A percentile compares a stretch with the other conserved stretches of the same genome.
These are phyloP conservation scores for Callithrix jacchus DNA, from an alignment of 2,113 vertebrate genomes.

Conservation along the genomic window DNA sequence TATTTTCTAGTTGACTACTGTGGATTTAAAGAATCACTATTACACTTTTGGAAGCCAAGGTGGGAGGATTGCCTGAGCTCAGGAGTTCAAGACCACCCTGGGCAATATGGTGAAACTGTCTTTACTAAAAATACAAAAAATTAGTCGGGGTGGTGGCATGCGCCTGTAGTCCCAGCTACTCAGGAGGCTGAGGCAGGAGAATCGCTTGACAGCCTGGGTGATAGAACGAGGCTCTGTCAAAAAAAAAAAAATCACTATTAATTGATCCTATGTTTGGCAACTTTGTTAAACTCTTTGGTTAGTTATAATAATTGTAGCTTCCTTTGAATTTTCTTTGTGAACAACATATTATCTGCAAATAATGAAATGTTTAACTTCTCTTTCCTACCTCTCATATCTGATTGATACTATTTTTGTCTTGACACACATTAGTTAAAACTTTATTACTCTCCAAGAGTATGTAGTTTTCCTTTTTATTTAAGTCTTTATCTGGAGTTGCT, in stretches of 20 bases:
- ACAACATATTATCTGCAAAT: neutral
- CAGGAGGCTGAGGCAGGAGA: no score
- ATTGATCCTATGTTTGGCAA: neutral
- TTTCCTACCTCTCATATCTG: neutral
- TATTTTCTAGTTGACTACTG: neutral
- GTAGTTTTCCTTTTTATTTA: neutral
- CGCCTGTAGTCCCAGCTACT: no score
- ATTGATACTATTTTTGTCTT: neutral
- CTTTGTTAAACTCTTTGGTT: neutral
- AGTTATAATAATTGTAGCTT: neutral
- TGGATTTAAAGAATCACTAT: neutral
- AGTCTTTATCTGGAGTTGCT: neutral
- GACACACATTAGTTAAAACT: neutral
- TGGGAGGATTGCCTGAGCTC: no score
- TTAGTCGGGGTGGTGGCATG: no score
- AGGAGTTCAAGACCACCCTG: no score
- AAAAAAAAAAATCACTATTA: neutral
- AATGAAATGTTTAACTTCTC: neutral
- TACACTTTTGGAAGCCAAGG: no score
- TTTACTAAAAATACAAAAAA: no score
- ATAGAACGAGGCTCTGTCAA: no score
- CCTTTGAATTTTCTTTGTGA: constrained; percentile 1
- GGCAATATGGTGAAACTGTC: no score
- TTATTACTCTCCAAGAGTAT: neutral
- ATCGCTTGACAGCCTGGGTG: no score